These are phyloP conservation scores for Speoplatyrhinus poulsoni DNA, from an alignment of 2,113 vertebrate species.

Conservation along the genomic window DNA sequence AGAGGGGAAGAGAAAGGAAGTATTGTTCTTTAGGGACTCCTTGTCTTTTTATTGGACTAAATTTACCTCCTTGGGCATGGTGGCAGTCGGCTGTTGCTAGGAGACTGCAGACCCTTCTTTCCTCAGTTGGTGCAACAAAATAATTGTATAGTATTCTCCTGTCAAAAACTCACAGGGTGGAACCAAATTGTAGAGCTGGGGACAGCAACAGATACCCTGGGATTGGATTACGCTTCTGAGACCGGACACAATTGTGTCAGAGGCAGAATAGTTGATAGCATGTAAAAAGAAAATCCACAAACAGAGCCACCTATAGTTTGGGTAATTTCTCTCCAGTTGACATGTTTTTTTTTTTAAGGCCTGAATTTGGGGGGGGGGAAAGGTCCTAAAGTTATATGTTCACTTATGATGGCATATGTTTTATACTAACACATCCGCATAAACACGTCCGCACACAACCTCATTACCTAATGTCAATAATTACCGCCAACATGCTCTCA, in stretches of 20 bases:
- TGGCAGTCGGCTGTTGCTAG: constrained; percentile 79
- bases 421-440: constrained; percentile 1
- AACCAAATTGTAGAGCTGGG: constrained; percentile 52
- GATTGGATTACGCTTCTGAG: constrained; percentile 39
- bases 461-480: neutral
- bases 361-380: neutral
- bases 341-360: constrained; percentile 1
- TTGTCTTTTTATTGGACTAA: constrained; percentile 55
- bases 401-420: neutral
- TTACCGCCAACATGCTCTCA: neutral
- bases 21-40: constrained; percentile 23
- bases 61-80: constrained; percentile 68
- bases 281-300: neutral
- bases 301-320: neutral
- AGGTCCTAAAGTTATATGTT: too few species aligned
- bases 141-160: constrained; percentile 72
- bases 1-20: neutral
- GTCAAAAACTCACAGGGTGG: constrained; percentile 67
- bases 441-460: neutral
- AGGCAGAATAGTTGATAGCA: constrained; percentile 25
- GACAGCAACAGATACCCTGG: constrained; percentile 36
- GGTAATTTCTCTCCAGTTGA: neutral
- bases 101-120: constrained; percentile 70
- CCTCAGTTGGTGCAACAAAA: constrained; percentile 73
- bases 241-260: constrained; percentile 35